Evolutionary conservation across 2,113 vertebrate genomes (phyloP).

Genomic region (Toxostoma redivivum): DNA sequence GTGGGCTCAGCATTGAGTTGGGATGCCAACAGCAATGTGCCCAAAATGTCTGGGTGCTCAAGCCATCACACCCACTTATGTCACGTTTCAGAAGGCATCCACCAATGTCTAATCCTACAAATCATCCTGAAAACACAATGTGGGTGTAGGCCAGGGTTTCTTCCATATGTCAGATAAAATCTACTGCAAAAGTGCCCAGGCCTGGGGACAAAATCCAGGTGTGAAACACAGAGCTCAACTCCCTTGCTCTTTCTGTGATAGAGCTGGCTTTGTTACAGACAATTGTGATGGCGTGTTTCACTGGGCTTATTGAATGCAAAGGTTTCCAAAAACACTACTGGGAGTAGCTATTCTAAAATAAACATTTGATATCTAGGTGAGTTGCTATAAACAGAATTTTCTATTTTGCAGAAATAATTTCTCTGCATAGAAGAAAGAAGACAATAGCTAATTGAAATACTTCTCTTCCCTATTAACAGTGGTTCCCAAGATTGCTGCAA

Average conservation of each 20-base stretch:
- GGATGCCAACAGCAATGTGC: not conserved
- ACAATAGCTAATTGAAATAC: not conserved
- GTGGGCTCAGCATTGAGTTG: not conserved
- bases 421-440: not conserved
- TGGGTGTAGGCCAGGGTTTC: not conserved
- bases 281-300: not conserved
- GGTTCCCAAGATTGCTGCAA: not conserved
- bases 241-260: not conserved
- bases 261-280: not conserved
- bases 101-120: rapidly evolving
- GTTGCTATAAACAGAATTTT: not conserved
- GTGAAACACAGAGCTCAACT: not conserved
- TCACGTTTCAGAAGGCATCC: not conserved
- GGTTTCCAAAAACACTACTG: not conserved
- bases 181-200: not conserved
- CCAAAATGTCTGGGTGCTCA: not conserved
- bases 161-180: not conserved
- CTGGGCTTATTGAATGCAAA: not conserved
- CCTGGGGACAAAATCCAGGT: not conserved
- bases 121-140: not conserved
- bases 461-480: not conserved
- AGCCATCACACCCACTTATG: not conserved
- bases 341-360: not conserved
- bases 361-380: not conserved
- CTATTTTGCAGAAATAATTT: not conserved